These are phyloP conservation scores for Ivindomyrus marchei DNA, from an alignment of 2,113 vertebrate species.

Conservation along the genomic window DNA sequence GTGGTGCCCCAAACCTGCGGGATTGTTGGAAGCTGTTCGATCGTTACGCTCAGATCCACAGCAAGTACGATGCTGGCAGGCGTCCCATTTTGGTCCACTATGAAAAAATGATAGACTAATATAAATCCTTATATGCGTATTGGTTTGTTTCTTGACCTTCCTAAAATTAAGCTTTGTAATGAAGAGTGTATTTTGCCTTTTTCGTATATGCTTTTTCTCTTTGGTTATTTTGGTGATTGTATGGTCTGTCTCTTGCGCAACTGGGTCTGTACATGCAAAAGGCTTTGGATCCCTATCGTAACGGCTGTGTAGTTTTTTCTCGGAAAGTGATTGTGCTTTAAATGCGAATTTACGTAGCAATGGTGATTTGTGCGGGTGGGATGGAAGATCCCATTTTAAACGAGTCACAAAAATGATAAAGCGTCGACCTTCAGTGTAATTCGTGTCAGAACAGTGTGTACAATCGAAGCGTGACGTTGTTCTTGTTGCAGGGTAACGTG, in stretches of 20 bases:
- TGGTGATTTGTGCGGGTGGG: not conserved
- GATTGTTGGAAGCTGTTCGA: not conserved
- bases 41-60: constrained; percentile 7
- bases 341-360: not conserved
- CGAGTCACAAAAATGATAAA: not conserved
- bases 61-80: constrained; percentile 28
- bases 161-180: not conserved
- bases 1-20: not conserved
- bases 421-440: not conserved
- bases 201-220: not conserved
- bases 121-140: not conserved
- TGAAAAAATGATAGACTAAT: constrained; percentile 14
- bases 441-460: not conserved
- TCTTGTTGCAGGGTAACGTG: not conserved
- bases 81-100: constrained; percentile 32
- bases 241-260: constrained; percentile 26
- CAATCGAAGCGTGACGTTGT: not conserved
- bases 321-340: not conserved
- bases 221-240: not conserved
- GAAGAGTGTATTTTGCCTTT: not conserved
- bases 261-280: not conserved
- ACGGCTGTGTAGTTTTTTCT: not conserved
- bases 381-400: not conserved
- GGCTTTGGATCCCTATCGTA: not conserved
- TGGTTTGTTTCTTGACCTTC: not conserved